Percentiles rank a stretch among this genome's conserved stretches.
Evolutionary conservation across 2,888 invertebrate genomes (phyloP).

Genomic region (Lithophane ornitopus): DNA sequence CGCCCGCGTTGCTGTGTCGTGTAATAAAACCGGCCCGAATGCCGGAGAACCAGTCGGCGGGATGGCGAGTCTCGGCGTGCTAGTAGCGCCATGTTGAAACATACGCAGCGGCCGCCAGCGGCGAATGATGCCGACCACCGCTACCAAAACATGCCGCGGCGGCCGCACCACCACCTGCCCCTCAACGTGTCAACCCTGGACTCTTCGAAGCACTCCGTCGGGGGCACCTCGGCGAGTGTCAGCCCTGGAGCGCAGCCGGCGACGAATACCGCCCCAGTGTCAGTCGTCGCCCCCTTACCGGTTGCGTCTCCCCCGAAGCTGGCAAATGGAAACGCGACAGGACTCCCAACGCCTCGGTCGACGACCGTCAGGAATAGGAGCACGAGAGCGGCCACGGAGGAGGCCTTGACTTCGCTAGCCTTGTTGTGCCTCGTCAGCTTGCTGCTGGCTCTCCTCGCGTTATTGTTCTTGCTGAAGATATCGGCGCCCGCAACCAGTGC

Average conservation of each 20-base stretch:
- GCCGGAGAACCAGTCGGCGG: constrained; percentile 85
- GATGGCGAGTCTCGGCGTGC: constrained; percentile 85
- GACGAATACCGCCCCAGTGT: constrained; percentile 71
- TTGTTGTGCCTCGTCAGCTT: constrained; percentile 96
- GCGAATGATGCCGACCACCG: constrained; percentile 89
- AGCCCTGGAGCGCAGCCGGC: constrained; percentile 89
- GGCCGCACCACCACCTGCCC: constrained; percentile 91
- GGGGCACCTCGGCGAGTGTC: constrained; percentile 90
- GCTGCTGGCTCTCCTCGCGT: constrained; percentile 94
- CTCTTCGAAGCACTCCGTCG: constrained; percentile 92
- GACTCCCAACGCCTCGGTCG: constrained; percentile 82
- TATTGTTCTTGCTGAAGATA: constrained; percentile 96
- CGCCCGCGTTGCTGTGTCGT: constrained; percentile 73
- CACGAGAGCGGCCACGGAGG: constrained; percentile 88
- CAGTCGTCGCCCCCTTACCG: constrained; percentile 79
- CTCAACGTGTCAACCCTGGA: constrained; percentile 93
- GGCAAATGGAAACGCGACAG: constrained; percentile 90
- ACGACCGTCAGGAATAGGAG: constrained; percentile 80
- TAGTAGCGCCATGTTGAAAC: constrained; percentile 92
- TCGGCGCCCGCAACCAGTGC: constrained; percentile 92
- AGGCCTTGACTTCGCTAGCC: constrained; percentile 96
- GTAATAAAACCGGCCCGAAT: constrained; percentile 78
- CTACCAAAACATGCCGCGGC: constrained; percentile 90
- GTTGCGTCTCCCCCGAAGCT: constrained; percentile 86
- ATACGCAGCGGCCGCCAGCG: constrained; percentile 92